Evolutionary conservation across 2,888 invertebrate genomes (phyloP).

Genomic region (Strigamia transsilvanica): DNA sequence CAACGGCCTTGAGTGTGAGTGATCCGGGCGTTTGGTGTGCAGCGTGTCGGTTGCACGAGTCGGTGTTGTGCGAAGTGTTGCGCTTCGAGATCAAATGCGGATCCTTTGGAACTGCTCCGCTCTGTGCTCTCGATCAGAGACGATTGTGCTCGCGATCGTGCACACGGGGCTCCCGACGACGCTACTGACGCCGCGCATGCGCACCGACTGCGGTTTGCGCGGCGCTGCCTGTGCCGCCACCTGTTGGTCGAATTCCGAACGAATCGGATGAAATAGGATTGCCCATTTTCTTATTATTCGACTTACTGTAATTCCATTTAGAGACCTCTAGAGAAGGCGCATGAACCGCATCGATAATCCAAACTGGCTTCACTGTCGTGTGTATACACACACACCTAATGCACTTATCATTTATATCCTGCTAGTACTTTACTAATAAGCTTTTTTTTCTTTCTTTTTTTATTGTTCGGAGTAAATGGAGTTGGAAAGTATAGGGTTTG

Average conservation of each 20-base stretch:
- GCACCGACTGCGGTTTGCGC: background rate
- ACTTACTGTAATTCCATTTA: conserved; percentile 5
- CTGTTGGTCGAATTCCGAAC: conserved; percentile 36
- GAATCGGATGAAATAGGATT: background rate
- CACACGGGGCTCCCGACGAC: conserved; percentile 16
- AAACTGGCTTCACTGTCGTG: background rate
- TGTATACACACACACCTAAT: background rate
- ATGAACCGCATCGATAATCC: background rate
- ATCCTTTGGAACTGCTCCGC: conserved; percentile 5
- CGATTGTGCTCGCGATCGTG: conserved; percentile 26
- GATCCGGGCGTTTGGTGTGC: background rate
- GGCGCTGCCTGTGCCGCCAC: conserved; percentile 48
- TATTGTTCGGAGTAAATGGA: too few relatives aligned
- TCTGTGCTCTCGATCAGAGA: conserved; percentile 19
- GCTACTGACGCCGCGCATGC: conserved; percentile 37
- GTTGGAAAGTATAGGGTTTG: too few relatives aligned
- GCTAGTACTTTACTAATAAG: background rate
- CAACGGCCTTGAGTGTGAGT: background rate
- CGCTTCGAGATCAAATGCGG: background rate
- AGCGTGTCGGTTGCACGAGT: background rate
- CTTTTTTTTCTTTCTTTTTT: background rate
- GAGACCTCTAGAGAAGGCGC: conserved; percentile 6
- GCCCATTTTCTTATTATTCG: conserved; percentile 19
- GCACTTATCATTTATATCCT: conserved; percentile 2
- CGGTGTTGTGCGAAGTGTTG: background rate